Percentiles rank a stretch among this genome's conserved stretches.
Conservation (phyloP, 2,797 vertebrate species). For the Clarias platycephalus region DNA sequence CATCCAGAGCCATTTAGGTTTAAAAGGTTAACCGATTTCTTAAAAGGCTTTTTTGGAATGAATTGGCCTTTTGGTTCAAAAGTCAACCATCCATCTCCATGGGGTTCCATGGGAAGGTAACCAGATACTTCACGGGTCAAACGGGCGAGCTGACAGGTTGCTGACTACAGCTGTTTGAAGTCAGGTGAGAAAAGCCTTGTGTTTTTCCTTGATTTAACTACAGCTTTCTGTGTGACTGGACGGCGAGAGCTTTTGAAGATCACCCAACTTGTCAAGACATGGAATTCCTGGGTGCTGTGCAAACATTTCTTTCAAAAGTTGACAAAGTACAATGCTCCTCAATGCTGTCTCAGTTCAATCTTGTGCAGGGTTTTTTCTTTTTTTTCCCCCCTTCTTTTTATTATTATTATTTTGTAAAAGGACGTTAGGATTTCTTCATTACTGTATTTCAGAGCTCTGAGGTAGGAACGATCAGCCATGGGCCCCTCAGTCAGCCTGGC, state of each 20-base stretch:
- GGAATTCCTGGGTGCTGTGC: conserved; percentile 21
- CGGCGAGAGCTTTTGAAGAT: conserved; percentile 16
- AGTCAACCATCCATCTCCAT: conserved; percentile 3
- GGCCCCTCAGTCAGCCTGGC: conserved; percentile 60
- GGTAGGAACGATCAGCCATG: conserved; percentile 42
- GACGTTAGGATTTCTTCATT: neutral
- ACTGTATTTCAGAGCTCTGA: conserved; percentile 28
- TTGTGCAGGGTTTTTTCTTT: neutral
- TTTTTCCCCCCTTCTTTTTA: too few relatives aligned
- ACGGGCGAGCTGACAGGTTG: conserved; percentile 40
- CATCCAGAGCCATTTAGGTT: neutral
- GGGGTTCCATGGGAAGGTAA: conserved; percentile 20
- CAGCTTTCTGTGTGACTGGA: neutral
- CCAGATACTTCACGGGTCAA: conserved; percentile 33
- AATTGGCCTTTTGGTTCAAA: conserved; percentile 5
- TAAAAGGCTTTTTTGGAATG: neutral
- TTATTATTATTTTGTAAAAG: neutral
- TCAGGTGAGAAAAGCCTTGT: conserved; percentile 2
- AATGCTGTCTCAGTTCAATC: too few relatives aligned
- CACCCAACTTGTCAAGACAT: conserved; percentile 11
- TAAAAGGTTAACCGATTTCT: neutral
- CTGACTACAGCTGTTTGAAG: conserved; percentile 32
- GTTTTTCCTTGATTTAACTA: neutral
- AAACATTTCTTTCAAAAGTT: conserved; percentile 2
- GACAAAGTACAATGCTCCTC: neutral